Percentiles rank a stretch among this genome's conserved stretches.
Conservation (phyloP, 2,888 invertebrate species). For the Drosophila anomalipes region DNA sequence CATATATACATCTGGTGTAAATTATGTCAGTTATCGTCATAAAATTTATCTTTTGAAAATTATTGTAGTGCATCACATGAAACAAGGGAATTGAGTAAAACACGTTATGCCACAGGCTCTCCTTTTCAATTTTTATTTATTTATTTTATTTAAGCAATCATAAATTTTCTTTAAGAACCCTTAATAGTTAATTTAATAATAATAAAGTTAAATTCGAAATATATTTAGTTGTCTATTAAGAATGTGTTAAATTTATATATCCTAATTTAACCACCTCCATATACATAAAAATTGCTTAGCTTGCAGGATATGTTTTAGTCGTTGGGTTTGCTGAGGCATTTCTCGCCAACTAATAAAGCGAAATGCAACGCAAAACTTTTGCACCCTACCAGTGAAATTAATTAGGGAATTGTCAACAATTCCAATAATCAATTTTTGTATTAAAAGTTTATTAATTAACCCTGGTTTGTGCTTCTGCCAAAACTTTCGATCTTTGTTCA, state of each 20-base stretch:
- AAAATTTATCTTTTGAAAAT: not conserved
- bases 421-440: slow-evolving; percentile 34
- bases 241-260: not conserved
- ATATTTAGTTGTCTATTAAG: not conserved
- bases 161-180: not conserved
- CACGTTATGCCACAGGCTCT: not conserved
- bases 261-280: not conserved
- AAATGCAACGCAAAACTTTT: slow-evolving; percentile 29
- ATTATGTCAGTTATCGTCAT: not conserved
- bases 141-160: not conserved
- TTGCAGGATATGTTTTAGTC: not conserved
- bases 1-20: not conserved
- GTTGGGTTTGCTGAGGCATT: not conserved
- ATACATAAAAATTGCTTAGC: not conserved
- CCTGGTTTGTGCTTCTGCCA: slow-evolving; percentile 7
- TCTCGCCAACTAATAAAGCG: not conserved
- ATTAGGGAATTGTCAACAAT: slow-evolving; percentile 26
- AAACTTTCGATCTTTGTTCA: slow-evolving; percentile 20
- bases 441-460: slow-evolving; percentile 56
- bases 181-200: not conserved
- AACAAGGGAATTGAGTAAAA: not conserved
- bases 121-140: not conserved
- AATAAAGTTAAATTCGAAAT: not conserved
- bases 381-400: slow-evolving; percentile 11
- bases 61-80: not conserved